Evolutionary conservation across 2,888 invertebrate species (phyloP), one percentile per base, ranked within the genome.

Genomic region (Lysandra coridon): DNA sequence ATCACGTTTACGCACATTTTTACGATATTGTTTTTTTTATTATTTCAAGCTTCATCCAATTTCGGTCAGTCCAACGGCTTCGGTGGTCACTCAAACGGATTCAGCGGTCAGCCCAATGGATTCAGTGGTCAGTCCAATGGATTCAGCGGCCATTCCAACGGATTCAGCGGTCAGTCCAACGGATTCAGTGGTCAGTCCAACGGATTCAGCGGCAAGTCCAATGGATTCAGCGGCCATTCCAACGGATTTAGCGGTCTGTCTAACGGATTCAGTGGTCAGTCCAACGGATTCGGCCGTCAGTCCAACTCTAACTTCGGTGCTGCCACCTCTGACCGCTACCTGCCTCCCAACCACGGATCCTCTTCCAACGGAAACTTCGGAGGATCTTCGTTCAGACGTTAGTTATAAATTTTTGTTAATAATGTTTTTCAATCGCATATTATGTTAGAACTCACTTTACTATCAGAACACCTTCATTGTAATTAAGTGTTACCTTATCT

Each of bases 301-400:
- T 62, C 60, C 23, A 62, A 60, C n/a, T 81, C 80, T 2, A 82
- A 85, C 10, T 87, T 88, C 81, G 83, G 84, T 23, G 88, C 87
- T 30, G 90, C 90, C 53, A 88, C 90, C 33, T 89, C 89, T 74
- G 92, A 92, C 85, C 92, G 93, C 81, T 94, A 94, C 84, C 84
- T 94, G 40, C 92, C 94, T 44, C 93, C 94, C 81, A 81, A 90
- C 81, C 90, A 89, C 2, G 91, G 88, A 82, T 83, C 90, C 78
- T 83, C 84, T 74, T 83, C 84, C 60, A 84, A 82, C 77, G 86
- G 75, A 60, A 60, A n/a, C 49, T 73, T 77, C 57, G 79, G 80
- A 78, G 83, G 82, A 73, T 83, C 84, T 75, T 80, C 83, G 0
- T 82, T 81, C 81, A 83, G 82, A 81, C 81, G 85, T 85, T 80